phyloP scores from a whole-genome alignment of 1,140 invertebrate species.

The Zaprionus camerounensis region DNA sequence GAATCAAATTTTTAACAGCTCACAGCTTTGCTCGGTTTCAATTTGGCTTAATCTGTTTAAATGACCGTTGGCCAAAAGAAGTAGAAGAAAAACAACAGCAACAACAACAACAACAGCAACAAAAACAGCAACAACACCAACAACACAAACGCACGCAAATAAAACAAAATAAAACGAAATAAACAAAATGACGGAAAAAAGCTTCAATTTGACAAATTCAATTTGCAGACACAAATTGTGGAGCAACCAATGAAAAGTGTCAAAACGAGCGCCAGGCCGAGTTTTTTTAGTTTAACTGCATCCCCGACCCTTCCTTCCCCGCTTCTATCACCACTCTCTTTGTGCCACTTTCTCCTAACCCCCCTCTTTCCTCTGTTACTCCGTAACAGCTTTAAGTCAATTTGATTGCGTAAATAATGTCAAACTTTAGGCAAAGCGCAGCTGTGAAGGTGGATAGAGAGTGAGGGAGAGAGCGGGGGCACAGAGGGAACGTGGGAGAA shows the following conservation, averaged over 20 bases:
- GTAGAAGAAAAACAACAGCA: slow-evolving; percentile 13
- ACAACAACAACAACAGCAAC: slow-evolving; percentile 16
- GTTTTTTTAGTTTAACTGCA: not conserved
- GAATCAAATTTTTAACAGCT: slow-evolving; percentile 48
- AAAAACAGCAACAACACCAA: slow-evolving; percentile 9
- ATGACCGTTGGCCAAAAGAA: slow-evolving; percentile 42
- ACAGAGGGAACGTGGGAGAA: too few relatives aligned
- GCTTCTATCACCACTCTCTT: not conserved
- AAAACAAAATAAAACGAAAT: slow-evolving; percentile 28
- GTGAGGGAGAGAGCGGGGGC: not conserved
- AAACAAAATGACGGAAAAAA: slow-evolving; percentile 48
- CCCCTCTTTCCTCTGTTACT: not conserved
- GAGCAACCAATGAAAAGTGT: slow-evolving; percentile 48
- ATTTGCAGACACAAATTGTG: slow-evolving; percentile 58
- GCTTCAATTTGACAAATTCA: slow-evolving; percentile 72
- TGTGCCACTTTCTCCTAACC: not conserved
- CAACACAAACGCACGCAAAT: slow-evolving; percentile 9
- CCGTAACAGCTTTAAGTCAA: slow-evolving; percentile 1
- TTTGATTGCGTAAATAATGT: not conserved
- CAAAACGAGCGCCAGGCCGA: slow-evolving; percentile 43
- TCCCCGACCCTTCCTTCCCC: not conserved
- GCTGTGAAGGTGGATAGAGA: not conserved
- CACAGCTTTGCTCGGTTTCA: slow-evolving; percentile 59
- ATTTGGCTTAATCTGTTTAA: slow-evolving; percentile 73
- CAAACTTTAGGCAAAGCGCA: not conserved